Evolutionary conservation across 1,140 invertebrate species (phyloP).

Genomic region (Sitophilus oryzae): DNA sequence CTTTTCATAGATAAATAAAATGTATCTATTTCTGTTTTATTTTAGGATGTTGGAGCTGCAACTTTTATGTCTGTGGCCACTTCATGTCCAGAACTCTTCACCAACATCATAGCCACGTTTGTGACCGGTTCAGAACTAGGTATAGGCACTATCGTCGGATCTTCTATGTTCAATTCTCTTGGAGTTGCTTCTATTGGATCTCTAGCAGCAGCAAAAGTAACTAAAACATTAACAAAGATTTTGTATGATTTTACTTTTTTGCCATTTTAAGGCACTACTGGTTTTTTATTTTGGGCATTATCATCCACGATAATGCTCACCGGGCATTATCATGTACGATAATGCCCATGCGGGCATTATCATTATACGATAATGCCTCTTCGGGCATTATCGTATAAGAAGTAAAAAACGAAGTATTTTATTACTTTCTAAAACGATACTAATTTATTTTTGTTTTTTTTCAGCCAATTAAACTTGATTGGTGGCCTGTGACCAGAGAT

Average conservation of each 20-base stretch:
- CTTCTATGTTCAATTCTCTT: constrained; percentile 82
- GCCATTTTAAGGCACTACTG: neutral
- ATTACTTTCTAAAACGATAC: no score
- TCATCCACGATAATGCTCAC: no score
- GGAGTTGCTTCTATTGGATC: constrained; percentile 81
- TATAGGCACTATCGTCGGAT: constrained; percentile 81
- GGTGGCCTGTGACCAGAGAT: constrained; percentile 80
- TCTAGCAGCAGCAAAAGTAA: constrained; percentile 64
- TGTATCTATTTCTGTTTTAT: no score
- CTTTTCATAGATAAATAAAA: no score
- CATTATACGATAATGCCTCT: no score
- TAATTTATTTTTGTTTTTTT: constrained; percentile 20
- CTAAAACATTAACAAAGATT: neutral
- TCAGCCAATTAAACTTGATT: constrained; percentile 75
- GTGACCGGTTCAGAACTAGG: constrained; percentile 72
- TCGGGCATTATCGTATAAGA: no score
- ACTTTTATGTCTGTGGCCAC: constrained; percentile 90
- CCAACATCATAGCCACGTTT: constrained; percentile 79
- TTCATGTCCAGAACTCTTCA: constrained; percentile 85
- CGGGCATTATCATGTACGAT: no score
- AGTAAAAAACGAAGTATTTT: no score
- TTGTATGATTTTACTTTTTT: neutral
- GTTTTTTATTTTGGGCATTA: no score
- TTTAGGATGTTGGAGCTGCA: constrained; percentile 77
- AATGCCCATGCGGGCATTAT: no score